Base-by-base conservation (phyloP, 2,113 vertebrate species). In the Sigmodon hispidus region DNA sequence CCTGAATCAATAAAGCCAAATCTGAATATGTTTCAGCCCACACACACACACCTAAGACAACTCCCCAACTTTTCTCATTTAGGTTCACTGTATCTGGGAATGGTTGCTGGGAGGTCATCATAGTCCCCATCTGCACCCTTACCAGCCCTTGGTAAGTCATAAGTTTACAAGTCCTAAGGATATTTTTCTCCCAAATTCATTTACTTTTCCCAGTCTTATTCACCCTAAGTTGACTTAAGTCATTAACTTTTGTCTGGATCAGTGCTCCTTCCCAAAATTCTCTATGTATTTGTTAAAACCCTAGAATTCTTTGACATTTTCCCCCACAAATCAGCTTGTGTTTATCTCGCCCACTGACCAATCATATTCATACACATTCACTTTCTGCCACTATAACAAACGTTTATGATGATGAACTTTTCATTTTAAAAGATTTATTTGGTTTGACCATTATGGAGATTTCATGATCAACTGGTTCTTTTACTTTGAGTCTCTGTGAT, bases 81-180 rank as follows among this genome's bases (percentile, higher is more conserved):
- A 85, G 34, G n/a, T 61, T 83, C 61, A n/a, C 21, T 45, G 36
- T 75, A 63, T 87, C 48, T 84, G 61, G 94, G 21, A 93, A 94
- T 8, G 24, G 65, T 34, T 95, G 80, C 67, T 26, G 93, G 69
- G 69, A 69, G 77, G 75, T 80, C 65, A 79, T 93, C 57, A 50
- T 24, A 43, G 76, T 89, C 29, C 59, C 57, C n/a, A 72, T 9
- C 10, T 5, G 91, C 55, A 94, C 90, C 70, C 26, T 96, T 73
- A 48, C 19, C 34, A 94, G 24, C 75, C 76, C 24, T 93, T 29
- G 19, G 55, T 79, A 61, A 48, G 63, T 48, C 26, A 40, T 91
- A 61, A 45, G 3, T 84, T 40, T 84, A 34, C 5, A 94, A 84
- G n/a, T 91, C 48, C 85, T 95, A 45, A 96, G 91, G 48, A 43